Conservation (phyloP, 2,113 vertebrate genomes). For the Eolophus roseicapilla region DNA sequence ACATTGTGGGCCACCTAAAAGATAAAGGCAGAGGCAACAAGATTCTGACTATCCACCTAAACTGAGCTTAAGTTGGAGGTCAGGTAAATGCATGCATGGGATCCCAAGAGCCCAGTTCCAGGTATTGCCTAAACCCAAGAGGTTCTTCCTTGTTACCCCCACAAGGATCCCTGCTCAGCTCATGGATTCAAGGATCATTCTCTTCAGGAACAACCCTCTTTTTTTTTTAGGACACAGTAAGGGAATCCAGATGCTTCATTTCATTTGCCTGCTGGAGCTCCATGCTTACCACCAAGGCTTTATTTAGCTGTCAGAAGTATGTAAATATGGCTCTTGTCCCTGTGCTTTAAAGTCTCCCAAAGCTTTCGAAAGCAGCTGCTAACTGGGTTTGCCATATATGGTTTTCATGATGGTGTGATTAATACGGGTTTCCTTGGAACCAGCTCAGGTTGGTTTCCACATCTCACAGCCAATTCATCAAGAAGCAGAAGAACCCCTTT, state of each 20-base stretch:
- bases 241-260: constrained; percentile 43
- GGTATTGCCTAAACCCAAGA: neutral
- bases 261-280: neutral
- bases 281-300: neutral
- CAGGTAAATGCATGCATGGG: neutral
- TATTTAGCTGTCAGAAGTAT: constrained; percentile 47
- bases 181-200: neutral
- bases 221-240: neutral
- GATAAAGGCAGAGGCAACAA: neutral
- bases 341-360: neutral
- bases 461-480: constrained; percentile 38
- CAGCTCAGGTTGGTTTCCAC: constrained; percentile 8
- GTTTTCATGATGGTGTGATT: constrained; percentile 6
- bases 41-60: neutral
- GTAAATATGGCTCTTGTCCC: constrained; percentile 15
- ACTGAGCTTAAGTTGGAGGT: neutral
- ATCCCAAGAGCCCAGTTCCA: neutral
- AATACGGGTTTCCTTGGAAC: neutral
- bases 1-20: neutral
- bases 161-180: neutral
- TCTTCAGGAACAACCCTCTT: neutral
- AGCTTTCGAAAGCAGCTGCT: neutral
- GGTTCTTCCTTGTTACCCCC: neutral
- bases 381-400: neutral
- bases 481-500: neutral